These are phyloP conservation scores for Pseudocheirus occidentalis DNA, from an alignment of 2,797 vertebrate genomes.

Conservation along the genomic window DNA sequence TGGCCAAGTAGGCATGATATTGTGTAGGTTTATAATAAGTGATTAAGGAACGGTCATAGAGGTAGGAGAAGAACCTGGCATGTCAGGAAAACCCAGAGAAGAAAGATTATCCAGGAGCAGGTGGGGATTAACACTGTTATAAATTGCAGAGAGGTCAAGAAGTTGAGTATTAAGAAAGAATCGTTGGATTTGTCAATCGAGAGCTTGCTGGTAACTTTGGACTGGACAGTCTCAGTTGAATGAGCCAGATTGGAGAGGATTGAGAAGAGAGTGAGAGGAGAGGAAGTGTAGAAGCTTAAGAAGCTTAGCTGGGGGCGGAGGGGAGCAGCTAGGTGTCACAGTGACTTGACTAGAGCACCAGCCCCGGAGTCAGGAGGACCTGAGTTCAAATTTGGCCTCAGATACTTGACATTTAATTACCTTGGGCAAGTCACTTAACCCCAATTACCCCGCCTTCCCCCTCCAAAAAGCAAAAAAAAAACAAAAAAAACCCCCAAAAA, in stretches of 20 bases:
- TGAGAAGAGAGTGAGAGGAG: neutral
- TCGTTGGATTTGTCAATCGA: neutral
- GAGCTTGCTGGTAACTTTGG: neutral
- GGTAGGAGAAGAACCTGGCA: neutral
- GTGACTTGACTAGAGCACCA: too few relatives aligned
- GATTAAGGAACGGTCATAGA: neutral
- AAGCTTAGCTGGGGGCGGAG: neutral
- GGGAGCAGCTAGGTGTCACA: too few relatives aligned
- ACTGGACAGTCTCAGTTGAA: neutral
- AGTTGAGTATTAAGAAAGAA: neutral
- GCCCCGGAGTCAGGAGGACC: too few relatives aligned
- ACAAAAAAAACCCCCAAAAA: too few relatives aligned
- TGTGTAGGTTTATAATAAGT: neutral
- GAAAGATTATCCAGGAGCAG: neutral
- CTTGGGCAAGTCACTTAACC: too few relatives aligned
- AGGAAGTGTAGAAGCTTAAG: neutral
- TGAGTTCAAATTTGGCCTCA: too few relatives aligned
- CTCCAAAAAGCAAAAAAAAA: too few relatives aligned
- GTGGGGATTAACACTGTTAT: neutral
- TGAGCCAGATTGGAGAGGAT: neutral
- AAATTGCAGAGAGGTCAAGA: neutral
- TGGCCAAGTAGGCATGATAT: neutral
- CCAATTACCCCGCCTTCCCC: too few relatives aligned
- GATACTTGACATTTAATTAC: too few relatives aligned
- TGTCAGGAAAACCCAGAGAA: conserved; percentile 19